These are phyloP conservation scores for Toxostoma redivivum DNA, from an alignment of 2,113 vertebrate genomes.

Conservation along the genomic window DNA sequence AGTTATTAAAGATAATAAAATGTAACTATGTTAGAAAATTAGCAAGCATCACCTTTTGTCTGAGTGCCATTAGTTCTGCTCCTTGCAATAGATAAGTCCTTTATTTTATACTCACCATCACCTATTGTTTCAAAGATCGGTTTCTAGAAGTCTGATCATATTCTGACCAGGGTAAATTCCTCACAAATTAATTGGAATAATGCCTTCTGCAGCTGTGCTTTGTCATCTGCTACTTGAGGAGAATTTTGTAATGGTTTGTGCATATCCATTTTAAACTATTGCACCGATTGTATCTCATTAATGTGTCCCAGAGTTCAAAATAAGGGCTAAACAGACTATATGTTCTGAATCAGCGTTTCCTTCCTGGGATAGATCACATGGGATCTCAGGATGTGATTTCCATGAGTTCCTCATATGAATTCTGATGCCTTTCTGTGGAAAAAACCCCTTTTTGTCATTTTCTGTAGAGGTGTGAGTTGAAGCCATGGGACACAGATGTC, in stretches of 20 bases:
- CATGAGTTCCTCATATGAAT: not conserved
- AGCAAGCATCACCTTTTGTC: not conserved
- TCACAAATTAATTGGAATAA: not conserved
- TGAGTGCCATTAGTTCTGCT: not conserved
- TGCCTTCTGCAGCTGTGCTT: not conserved
- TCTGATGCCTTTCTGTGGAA: not conserved
- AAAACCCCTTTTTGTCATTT: not conserved
- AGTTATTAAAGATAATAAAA: not conserved
- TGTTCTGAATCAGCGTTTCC: not conserved
- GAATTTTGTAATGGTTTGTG: not conserved
- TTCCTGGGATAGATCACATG: not conserved
- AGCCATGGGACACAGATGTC: not conserved
- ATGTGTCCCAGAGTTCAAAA: not conserved
- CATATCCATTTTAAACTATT: not conserved
- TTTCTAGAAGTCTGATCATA: not conserved
- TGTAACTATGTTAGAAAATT: not conserved
- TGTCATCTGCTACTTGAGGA: not conserved
- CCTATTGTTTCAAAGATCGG: not conserved
- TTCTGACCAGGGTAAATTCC: not conserved
- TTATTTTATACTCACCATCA: not conserved
- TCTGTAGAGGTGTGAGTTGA: not conserved
- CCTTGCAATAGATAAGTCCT: not conserved
- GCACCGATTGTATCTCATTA: not conserved
- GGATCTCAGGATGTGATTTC: not conserved
- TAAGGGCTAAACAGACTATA: not conserved